These are phyloP conservation scores for Acomys russatus DNA, from an alignment of 2,797 vertebrate species.

Conservation along the genomic window DNA sequence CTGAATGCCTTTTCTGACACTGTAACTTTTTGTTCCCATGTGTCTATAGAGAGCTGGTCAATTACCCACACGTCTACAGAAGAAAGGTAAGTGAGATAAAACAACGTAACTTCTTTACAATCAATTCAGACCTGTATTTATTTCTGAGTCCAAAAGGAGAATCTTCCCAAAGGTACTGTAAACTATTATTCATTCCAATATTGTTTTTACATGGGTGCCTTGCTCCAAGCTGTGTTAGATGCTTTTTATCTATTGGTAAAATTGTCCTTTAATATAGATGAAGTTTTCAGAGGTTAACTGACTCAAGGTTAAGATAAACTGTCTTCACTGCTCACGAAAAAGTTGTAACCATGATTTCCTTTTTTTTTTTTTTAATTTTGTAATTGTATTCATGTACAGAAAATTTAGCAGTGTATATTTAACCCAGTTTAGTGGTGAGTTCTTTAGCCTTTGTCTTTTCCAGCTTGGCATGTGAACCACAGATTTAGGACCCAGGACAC, in stretches of 20 bases:
- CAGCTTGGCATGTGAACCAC: too few relatives aligned
- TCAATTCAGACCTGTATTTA: constrained; percentile 28
- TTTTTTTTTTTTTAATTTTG: too few relatives aligned
- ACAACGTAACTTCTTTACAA: not conserved
- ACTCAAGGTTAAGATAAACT: not conserved
- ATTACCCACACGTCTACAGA: not conserved
- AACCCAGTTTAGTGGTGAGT: too few relatives aligned
- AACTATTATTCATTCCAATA: not conserved
- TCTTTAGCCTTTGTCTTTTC: too few relatives aligned
- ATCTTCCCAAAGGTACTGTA: not conserved
- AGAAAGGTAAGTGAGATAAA: constrained; percentile 73
- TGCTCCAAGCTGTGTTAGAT: constrained; percentile 27
- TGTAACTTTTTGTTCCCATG: constrained; percentile 47
- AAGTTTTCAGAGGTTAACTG: not conserved
- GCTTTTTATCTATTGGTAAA: constrained; percentile 33
- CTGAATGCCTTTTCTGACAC: constrained; percentile 29
- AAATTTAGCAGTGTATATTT: too few relatives aligned
- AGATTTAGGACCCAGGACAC: too few relatives aligned
- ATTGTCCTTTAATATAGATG: constrained; percentile 25
- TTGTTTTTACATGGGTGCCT: constrained; percentile 50
- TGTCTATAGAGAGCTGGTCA: constrained; percentile 31
- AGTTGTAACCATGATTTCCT: too few relatives aligned
- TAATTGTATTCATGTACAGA: too few relatives aligned
- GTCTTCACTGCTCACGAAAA: too few relatives aligned
- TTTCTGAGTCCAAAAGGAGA: constrained; percentile 11